phyloP scores from a whole-genome alignment of 2,888 invertebrate genomes.

The Drosophila anomalipes region DNA sequence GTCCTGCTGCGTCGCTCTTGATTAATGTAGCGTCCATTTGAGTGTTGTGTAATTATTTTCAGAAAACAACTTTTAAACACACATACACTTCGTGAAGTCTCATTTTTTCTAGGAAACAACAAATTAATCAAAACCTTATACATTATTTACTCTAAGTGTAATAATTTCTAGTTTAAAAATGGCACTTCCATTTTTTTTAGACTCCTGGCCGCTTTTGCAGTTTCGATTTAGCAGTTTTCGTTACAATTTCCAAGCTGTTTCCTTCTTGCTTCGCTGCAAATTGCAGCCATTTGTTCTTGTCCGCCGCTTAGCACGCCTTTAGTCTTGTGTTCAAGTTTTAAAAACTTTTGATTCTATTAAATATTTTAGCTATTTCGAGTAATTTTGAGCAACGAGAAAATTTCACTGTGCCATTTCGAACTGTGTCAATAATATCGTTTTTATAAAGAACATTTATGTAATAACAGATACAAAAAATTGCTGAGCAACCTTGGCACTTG shows the following conservation, averaged over 20 bases:
- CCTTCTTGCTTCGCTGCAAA: constrained; percentile 21
- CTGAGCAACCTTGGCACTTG: constrained; percentile 37
- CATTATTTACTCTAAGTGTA: background rate
- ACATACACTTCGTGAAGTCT: background rate
- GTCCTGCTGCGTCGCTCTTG: constrained; percentile 22
- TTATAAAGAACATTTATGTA: constrained; percentile 19
- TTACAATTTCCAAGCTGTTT: constrained; percentile 46
- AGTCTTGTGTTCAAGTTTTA: background rate
- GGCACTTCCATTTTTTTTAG: background rate
- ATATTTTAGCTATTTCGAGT: background rate
- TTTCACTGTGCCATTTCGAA: constrained; percentile 6
- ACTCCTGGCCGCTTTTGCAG: background rate
- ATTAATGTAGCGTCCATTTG: constrained; percentile 51
- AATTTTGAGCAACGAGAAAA: background rate
- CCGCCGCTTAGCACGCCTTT: background rate
- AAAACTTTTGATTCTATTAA: background rate
- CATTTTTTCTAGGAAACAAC: background rate
- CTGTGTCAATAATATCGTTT: background rate
- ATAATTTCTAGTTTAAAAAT: background rate
- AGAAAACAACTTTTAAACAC: constrained; percentile 24
- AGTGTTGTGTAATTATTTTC: constrained; percentile 45
- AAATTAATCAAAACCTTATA: background rate
- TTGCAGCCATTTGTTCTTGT: constrained; percentile 15
- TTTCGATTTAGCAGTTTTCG: constrained; percentile 30
- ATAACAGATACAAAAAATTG: constrained; percentile 9